A percentile compares a stretch with the other conserved stretches of the same genome.
Conservation (phyloP, 2,113 vertebrate species). For the Cathartes aura region DNA sequence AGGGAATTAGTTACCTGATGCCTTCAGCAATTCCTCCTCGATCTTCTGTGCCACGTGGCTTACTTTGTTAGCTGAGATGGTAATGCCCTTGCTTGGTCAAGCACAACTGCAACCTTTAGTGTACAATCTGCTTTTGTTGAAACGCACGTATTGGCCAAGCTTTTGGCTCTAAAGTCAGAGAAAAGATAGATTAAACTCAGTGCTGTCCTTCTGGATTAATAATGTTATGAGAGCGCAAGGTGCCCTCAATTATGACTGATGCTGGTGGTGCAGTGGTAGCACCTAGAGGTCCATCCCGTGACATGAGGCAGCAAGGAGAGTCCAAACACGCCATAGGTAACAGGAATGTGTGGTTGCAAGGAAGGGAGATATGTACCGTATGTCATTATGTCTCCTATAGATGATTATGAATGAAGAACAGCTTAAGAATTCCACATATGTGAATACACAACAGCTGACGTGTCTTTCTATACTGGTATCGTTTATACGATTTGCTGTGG, state of each 20-base stretch:
- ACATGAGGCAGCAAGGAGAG: not conserved
- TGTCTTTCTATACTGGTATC: not conserved
- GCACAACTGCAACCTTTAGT: not conserved
- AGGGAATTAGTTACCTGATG: not conserved
- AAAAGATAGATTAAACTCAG: not conserved
- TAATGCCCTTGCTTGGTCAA: not conserved
- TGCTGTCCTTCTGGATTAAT: not conserved
- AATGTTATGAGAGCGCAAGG: not conserved
- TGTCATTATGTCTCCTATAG: not conserved
- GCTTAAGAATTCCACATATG: accelerated
- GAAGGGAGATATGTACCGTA: not conserved
- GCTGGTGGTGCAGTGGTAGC: not conserved
- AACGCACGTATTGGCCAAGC: not conserved
- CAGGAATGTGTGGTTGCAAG: not conserved
- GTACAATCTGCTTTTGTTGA: not conserved
- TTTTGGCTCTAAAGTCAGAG: not conserved
- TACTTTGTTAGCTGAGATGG: accelerated
- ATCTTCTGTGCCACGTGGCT: accelerated
- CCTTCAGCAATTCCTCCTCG: not conserved
- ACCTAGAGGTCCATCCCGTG: not conserved
- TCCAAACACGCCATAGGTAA: not conserved
- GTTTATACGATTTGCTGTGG: not conserved
- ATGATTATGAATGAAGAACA: not conserved
- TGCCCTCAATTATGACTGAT: not conserved
- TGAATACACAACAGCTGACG: not conserved